A percentile compares a stretch with the other conserved stretches of the same genome.
phyloP scores from a whole-genome alignment of 2,113 vertebrate genomes.

The Dendrocopos noguchii region DNA sequence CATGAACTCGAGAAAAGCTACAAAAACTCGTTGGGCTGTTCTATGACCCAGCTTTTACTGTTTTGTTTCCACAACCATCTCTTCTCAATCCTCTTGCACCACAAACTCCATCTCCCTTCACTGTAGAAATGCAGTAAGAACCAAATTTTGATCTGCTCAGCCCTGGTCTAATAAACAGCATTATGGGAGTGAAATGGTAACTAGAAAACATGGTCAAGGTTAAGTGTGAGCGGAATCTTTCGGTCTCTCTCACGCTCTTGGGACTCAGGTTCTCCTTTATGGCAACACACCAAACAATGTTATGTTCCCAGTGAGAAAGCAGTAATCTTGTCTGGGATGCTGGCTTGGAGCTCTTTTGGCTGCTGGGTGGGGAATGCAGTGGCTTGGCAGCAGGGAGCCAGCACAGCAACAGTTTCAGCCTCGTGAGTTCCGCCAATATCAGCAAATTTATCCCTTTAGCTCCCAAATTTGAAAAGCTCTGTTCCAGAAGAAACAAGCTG shows the following conservation, averaged over 20 bases:
- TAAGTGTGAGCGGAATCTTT: conserved; percentile 9
- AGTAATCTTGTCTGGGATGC: background rate
- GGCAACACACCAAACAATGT: background rate
- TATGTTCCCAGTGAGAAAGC: background rate
- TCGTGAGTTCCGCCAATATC: rapidly evolving
- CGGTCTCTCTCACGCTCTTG: background rate
- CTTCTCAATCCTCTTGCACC: background rate
- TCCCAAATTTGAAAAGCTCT: background rate
- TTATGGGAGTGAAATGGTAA: background rate
- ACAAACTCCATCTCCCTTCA: background rate
- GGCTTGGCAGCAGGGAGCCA: background rate
- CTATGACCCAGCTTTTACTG: conserved; percentile 27
- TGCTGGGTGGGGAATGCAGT: background rate
- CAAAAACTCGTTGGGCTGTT: background rate
- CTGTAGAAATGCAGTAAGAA: conserved; percentile 1
- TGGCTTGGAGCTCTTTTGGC: background rate
- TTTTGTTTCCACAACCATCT: conserved; percentile 19
- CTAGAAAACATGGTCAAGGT: background rate
- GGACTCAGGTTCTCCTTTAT: background rate
- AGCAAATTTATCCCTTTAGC: background rate
- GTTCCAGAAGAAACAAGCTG: background rate
- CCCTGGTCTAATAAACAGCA: background rate
- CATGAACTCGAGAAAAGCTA: background rate
- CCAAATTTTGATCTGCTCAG: conserved; percentile 13
- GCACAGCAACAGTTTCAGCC: background rate